Evolutionary conservation across 2,113 vertebrate genomes (phyloP).

Genomic region (Lepus europaeus): DNA sequence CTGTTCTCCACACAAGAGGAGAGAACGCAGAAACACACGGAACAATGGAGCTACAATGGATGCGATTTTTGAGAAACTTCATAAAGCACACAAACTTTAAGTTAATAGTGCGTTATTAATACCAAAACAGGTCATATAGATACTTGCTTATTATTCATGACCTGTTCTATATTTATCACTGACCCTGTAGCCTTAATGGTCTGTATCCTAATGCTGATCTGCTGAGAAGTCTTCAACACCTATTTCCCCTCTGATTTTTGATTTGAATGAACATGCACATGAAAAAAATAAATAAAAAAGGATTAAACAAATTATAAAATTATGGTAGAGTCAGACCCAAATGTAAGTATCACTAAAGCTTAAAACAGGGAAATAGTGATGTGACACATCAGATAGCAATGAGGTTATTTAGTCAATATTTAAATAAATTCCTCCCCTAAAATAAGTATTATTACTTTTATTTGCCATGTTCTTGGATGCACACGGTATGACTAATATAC

Average conservation of each 20-base stretch:
- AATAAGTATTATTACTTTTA: neutral
- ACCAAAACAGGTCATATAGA: neutral
- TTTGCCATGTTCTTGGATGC: neutral
- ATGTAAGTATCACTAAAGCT: neutral
- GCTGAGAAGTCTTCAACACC: neutral
- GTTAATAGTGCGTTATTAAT: neutral
- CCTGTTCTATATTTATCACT: neutral
- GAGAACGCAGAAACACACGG: neutral
- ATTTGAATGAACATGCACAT: neutral
- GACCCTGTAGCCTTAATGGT: neutral
- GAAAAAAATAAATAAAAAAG: neutral
- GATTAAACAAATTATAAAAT: neutral
- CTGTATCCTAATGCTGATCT: neutral
- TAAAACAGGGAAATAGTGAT: neutral
- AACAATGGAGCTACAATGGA: neutral
- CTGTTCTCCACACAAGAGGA: neutral
- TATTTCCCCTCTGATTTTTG: neutral
- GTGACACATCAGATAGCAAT: neutral
- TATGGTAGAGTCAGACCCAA: neutral
- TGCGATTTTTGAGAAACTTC: neutral
- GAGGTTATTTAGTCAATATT: neutral
- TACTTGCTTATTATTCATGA: neutral
- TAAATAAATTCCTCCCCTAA: neutral
- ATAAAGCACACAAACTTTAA: neutral
- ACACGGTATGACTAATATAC: neutral